A percentile compares a stretch with the other conserved stretches of the same genome.
Evolutionary conservation across 2,113 vertebrate species (phyloP).

Genomic region (Antechinus flavipes): DNA sequence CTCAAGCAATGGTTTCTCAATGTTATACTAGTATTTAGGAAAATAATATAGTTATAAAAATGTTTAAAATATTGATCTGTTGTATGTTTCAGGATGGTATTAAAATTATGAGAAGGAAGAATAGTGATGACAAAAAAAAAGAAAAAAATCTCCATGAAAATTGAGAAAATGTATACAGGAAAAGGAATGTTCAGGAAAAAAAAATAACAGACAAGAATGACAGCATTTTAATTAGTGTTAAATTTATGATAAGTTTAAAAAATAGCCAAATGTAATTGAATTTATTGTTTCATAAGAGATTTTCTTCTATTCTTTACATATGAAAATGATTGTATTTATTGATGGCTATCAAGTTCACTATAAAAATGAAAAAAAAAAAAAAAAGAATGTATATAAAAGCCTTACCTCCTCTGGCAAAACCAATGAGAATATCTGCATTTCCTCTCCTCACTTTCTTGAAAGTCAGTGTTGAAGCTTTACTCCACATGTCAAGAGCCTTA

Average conservation of each 20-base stretch:
- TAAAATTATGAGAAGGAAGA: not conserved
- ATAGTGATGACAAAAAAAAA: not conserved
- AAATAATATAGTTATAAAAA: not conserved
- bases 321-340: not conserved
- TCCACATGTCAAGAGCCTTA: slow-evolving; percentile 81
- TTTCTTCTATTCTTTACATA: not conserved
- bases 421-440: slow-evolving; percentile 81
- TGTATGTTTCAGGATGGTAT: not conserved
- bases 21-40: not conserved
- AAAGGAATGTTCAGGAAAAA: not conserved
- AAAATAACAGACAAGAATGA: not conserved
- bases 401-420: slow-evolving; percentile 81
- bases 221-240: not conserved
- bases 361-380: not conserved
- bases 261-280: not conserved
- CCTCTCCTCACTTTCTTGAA: not conserved
- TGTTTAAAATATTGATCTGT: not conserved
- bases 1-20: not conserved
- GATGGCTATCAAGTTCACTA: not conserved
- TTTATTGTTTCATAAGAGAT: not conserved
- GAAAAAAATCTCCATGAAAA: not conserved
- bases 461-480: slow-evolving; percentile 75
- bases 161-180: not conserved
- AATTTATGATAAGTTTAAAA: not conserved
- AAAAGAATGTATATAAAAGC: not conserved